A percentile compares a stretch with the other conserved stretches of the same genome.
phyloP scores from a whole-genome alignment of 2,888 invertebrate species.

The Charanyca ferruginea region DNA sequence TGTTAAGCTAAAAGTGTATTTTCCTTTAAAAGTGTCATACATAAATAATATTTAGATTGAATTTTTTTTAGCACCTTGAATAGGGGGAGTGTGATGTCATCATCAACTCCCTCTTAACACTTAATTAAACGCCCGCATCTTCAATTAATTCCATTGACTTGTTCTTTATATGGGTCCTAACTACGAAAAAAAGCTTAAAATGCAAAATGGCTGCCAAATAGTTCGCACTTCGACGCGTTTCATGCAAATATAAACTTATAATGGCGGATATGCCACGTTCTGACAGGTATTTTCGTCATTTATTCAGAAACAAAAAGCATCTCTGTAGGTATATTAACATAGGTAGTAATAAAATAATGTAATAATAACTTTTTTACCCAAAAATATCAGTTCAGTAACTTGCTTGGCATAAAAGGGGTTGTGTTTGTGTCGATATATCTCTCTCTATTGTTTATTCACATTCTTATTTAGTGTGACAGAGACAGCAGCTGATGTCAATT shows the following conservation, averaged over 20 bases:
- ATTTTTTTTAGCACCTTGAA: background rate
- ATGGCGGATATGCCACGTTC: background rate
- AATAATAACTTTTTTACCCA: too few relatives aligned
- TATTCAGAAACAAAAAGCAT: background rate
- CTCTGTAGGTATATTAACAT: background rate
- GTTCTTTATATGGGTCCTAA: too few relatives aligned
- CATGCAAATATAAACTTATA: background rate
- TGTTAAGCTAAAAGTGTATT: background rate
- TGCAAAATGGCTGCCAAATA: background rate
- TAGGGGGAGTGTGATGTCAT: background rate
- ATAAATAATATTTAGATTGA: background rate
- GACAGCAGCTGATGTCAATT: conserved; percentile 37
- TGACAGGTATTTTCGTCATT: background rate
- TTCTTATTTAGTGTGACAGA: conserved; percentile 29
- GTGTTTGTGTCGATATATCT: background rate
- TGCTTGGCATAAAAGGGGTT: too few relatives aligned
- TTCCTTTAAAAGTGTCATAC: background rate
- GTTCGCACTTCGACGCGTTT: background rate
- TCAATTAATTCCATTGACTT: conserved; percentile 28
- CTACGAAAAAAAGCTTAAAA: background rate
- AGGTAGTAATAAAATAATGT: too few relatives aligned
- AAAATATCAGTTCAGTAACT: too few relatives aligned
- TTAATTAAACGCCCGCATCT: conserved; percentile 48
- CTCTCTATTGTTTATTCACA: conserved; percentile 25
- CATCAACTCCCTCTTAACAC: conserved; percentile 31